These are phyloP conservation scores for Tragelaphus buxtoni DNA, from an alignment of 2,113 vertebrate genomes.

Conservation along the genomic window DNA sequence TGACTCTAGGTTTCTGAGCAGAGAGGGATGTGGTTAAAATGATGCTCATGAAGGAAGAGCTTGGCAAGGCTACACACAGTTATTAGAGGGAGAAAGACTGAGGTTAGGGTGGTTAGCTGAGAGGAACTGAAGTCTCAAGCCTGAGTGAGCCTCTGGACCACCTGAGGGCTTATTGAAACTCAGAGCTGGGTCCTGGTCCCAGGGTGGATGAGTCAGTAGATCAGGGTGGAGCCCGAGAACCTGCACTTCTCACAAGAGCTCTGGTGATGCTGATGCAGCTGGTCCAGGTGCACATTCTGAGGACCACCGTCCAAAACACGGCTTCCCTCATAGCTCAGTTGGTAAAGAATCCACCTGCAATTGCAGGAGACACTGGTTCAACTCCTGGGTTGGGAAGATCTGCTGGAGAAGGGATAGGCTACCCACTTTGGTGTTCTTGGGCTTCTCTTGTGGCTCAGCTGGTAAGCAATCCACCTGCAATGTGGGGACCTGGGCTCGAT, in stretches of 20 bases:
- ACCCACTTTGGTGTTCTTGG: not conserved
- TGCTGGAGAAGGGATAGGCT: not conserved
- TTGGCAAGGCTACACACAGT: not conserved
- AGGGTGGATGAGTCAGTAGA: not conserved
- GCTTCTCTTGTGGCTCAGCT: not conserved
- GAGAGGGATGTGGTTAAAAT: not conserved
- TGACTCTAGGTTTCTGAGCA: not conserved
- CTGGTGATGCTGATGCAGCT: not conserved
- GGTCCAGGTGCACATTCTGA: not conserved
- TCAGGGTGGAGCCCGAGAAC: not conserved
- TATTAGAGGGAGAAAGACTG: not conserved
- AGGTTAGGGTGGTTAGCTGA: not conserved
- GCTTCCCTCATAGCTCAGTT: not conserved
- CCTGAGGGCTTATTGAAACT: not conserved
- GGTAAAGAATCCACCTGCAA: not conserved
- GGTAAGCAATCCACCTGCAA: not conserved
- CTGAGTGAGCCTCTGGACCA: not conserved
- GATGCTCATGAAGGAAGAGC: not conserved
- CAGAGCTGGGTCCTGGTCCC: not conserved
- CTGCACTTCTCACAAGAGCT: not conserved
- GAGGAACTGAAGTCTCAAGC: not conserved
- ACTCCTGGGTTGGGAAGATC: rapidly evolving
- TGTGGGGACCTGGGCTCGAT: not conserved
- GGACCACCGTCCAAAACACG: too few relatives aligned
- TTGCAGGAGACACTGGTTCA: not conserved